Evolutionary conservation across 2,113 vertebrate species (phyloP).

Genomic region (Panurus biarmicus): DNA sequence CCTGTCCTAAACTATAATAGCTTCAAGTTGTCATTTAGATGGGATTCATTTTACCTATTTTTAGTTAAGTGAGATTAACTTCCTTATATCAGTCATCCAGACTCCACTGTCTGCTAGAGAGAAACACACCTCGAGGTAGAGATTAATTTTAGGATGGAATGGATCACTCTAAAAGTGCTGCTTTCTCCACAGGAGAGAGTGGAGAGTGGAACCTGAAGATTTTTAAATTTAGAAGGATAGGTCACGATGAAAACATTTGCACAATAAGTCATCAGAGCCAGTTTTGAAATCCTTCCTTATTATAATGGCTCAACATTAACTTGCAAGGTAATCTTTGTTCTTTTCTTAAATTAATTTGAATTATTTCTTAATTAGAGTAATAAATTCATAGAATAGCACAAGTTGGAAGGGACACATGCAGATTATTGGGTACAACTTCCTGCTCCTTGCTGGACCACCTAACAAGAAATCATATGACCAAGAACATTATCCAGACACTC

Average conservation of each 20-base stretch:
- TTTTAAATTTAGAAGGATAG: not conserved
- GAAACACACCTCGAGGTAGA: not conserved
- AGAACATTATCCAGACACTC: not conserved
- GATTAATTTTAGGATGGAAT: not conserved
- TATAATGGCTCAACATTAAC: not conserved
- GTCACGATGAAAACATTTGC: not conserved
- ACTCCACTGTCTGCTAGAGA: not conserved
- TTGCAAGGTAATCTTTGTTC: not conserved
- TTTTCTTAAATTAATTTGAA: not conserved
- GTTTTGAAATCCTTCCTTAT: not conserved
- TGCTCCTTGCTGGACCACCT: not conserved
- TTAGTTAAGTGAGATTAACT: not conserved
- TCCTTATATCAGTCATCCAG: not conserved
- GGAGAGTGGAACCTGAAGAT: not conserved
- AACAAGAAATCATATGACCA: not conserved
- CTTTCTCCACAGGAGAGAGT: not conserved
- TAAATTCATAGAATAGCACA: not conserved
- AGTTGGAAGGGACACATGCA: not conserved
- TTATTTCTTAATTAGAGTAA: not conserved
- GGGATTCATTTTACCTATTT: not conserved
- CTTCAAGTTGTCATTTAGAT: not conserved
- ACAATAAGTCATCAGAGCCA: not conserved
- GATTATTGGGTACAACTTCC: not conserved
- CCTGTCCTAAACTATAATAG: not conserved
- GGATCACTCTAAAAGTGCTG: not conserved